These are phyloP conservation scores for Anagyrus pseudococci DNA, from an alignment of 2,888 invertebrate genomes.

Conservation along the genomic window DNA sequence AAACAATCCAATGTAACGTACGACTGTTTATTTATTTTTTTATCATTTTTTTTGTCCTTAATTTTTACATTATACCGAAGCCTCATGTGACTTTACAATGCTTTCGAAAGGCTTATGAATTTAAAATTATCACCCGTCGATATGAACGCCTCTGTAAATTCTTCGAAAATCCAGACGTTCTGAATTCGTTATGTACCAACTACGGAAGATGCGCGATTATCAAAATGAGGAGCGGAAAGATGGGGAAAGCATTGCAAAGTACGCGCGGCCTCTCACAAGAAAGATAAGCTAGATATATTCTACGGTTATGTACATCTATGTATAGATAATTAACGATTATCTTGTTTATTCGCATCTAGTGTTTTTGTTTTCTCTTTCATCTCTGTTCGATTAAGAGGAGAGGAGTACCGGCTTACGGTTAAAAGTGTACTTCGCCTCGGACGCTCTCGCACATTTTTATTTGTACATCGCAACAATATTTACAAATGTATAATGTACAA, in stretches of 20 bases:
- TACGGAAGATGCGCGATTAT: not conserved
- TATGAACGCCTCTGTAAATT: conserved; percentile 4
- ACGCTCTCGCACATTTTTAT: conserved; percentile 27
- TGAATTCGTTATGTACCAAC: not conserved
- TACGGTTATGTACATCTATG: conserved; percentile 58
- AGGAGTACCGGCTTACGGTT: too few species aligned
- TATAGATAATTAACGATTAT: conserved; percentile 52
- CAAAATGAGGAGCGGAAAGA: not conserved
- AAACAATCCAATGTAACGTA: conserved; percentile 47
- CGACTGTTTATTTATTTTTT: conserved; percentile 33
- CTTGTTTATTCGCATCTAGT: conserved; percentile 53
- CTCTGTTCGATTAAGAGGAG: too few species aligned
- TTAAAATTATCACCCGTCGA: conserved; percentile 12
- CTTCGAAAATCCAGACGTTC: conserved; percentile 1
- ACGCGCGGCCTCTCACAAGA: conserved; percentile 19
- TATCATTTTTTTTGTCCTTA: conserved; percentile 26
- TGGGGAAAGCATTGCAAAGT: conserved; percentile 12
- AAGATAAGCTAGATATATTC: conserved; percentile 50
- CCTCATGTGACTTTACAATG: conserved; percentile 28
- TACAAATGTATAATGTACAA: conserved; percentile 57
- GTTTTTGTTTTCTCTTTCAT: conserved; percentile 36
- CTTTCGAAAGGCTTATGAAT: conserved; percentile 19
- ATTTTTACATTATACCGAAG: conserved; percentile 39
- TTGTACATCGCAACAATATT: conserved; percentile 61
- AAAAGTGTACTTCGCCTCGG: not conserved